These are phyloP conservation scores for Megaceryle maxima DNA, from an alignment of 2,113 vertebrate species.

Conservation along the genomic window DNA sequence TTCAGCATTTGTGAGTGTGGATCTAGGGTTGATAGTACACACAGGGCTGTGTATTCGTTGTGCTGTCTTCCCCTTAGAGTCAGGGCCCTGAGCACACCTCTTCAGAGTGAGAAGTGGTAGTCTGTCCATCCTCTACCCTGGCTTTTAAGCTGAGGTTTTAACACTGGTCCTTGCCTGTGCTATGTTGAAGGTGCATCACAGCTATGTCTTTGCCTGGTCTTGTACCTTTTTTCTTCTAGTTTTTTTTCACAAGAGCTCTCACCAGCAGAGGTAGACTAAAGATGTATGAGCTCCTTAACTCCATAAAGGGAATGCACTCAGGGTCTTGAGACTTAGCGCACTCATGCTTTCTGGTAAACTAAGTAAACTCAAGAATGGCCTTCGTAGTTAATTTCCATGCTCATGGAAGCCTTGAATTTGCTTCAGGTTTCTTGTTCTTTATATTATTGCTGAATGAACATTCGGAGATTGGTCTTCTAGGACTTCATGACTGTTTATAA, in stretches of 20 bases:
- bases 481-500: background rate
- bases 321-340: background rate
- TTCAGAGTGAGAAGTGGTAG: background rate
- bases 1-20: background rate
- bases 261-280: background rate
- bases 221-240: background rate
- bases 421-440: background rate
- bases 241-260: background rate
- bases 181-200: background rate
- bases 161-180: accelerated
- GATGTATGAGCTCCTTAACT: background rate
- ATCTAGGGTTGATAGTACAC: background rate
- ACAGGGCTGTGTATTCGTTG: background rate
- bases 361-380: background rate
- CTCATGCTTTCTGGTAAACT: background rate
- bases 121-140: background rate
- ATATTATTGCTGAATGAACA: background rate
- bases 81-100: background rate
- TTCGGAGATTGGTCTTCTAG: background rate
- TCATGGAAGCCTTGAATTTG: background rate
- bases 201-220: background rate
- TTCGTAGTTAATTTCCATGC: background rate
- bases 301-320: background rate
- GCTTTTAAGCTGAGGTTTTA: background rate
- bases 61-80: background rate